Conservation (phyloP, 2,888 invertebrate species). For the Serrognathus titanus region DNA sequence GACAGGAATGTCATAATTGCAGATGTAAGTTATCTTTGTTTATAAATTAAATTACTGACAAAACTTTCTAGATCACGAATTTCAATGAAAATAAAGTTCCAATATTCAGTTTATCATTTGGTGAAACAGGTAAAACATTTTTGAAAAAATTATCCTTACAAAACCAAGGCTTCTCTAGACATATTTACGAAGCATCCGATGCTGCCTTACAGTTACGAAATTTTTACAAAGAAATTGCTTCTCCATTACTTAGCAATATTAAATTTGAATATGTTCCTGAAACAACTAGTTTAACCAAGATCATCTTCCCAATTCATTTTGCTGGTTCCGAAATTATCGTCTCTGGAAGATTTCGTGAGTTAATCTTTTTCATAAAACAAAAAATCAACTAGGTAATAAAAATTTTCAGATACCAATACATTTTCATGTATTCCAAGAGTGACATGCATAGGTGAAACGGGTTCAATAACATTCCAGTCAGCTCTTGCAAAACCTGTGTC, state of each 20-base stretch:
- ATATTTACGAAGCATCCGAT: conserved; percentile 70
- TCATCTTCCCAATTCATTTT: conserved; percentile 58
- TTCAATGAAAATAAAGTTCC: conserved; percentile 46
- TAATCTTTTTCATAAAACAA: neutral
- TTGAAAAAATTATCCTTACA: conserved; percentile 62
- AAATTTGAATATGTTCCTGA: neutral
- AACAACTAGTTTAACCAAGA: conserved; percentile 26
- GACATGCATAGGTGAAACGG: conserved; percentile 25
- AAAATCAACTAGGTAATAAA: neutral
- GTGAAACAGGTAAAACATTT: conserved; percentile 64
- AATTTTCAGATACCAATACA: neutral
- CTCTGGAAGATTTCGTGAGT: conserved; percentile 51
- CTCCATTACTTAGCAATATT: neutral
- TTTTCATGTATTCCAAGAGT: conserved; percentile 19
- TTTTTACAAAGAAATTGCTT: neutral
- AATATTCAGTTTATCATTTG: conserved; percentile 69
- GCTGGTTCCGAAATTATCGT: conserved; percentile 63
- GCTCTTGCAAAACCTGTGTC: conserved; percentile 34
- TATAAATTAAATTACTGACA: neutral
- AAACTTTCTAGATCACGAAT: conserved; percentile 18
- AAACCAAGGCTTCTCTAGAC: conserved; percentile 65
- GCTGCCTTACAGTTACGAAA: conserved; percentile 39
- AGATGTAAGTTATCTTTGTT: conserved; percentile 46
- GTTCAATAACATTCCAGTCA: conserved; percentile 34
- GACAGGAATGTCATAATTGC: conserved; percentile 53